Evolutionary conservation across 2,888 invertebrate genomes (phyloP), one percentile per base, ranked within the genome.

Genomic region (Xanthorhoe spadicearia): DNA sequence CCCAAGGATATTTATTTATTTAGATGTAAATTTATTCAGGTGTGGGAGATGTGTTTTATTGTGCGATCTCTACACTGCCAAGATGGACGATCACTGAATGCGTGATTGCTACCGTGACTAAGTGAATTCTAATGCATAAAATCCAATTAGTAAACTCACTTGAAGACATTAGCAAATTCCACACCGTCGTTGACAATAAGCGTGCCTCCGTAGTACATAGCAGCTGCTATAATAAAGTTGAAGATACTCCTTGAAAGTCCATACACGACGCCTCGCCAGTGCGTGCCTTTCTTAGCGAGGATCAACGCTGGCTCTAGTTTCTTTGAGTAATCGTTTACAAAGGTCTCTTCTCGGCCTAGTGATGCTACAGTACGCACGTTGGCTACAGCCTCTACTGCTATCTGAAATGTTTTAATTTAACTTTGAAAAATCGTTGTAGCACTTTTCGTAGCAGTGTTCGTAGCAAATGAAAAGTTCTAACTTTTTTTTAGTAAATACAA

Each of bases 361-460:
- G 96, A 95, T 0, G 95, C 96, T 0, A 97, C 96, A 0, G 97
- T 97, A 49, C 97, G 94, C 7, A 97, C 95, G 77, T 96, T 97
- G 6, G 95, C 94, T 0, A 97, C 96, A 2, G 96, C 96, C 85
- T 97, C 97, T 13, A 97, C 96, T 5, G 97, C 96, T 66, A 96
- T 91, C 95, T 95, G 38, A 8, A 65, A 63, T 19, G 13, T n/a
- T 2, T 55, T 18, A 55, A 13, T 2, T 55, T 18, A 55, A 13
- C 17, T 38, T 54, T 7, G 0, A n/a, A 19, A 2, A 46, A 19
- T 35, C n/a, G 18, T 19, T 7, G 8, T 7, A 35, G 38, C 28
- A 38, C 10, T 38, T 5, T 13, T 18, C 28, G 56, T 48, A 52
- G 53, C 61, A 35, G 32, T 32, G 13, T 54, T 49, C 48, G 46